These are phyloP conservation scores for Tanytarsus gracilentus DNA, from an alignment of 2,888 invertebrate species.

Conservation along the genomic window DNA sequence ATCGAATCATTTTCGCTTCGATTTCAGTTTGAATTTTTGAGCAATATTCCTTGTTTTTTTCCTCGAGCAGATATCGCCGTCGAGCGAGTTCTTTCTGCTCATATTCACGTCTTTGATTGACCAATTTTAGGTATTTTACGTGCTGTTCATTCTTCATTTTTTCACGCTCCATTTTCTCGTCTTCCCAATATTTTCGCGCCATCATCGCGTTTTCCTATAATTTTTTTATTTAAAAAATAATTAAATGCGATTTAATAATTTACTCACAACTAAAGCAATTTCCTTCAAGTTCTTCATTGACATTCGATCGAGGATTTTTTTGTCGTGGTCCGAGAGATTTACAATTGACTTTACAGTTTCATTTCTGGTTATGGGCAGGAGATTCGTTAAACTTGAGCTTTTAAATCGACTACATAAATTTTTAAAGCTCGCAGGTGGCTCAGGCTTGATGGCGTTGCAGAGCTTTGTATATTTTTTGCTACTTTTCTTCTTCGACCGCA, in stretches of 20 bases:
- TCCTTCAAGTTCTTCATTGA: slow-evolving; percentile 39
- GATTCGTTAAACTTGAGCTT: slow-evolving; percentile 24
- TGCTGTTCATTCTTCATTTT: slow-evolving; percentile 40
- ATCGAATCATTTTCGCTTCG: slow-evolving; percentile 37
- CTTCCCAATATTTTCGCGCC: slow-evolving; percentile 42
- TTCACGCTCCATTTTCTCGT: slow-evolving; percentile 41
- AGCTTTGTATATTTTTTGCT: slow-evolving; percentile 17
- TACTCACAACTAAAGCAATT: slow-evolving; percentile 36
- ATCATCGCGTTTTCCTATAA: slow-evolving; percentile 42
- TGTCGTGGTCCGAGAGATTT: slow-evolving; percentile 38
- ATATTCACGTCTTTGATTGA: slow-evolving; percentile 40
- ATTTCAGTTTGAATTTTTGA: slow-evolving; percentile 37
- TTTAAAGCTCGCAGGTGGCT: slow-evolving; percentile 16
- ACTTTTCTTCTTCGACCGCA: slow-evolving; percentile 17
- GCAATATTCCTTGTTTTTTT: slow-evolving; percentile 31
- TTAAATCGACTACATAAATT: slow-evolving; percentile 18
- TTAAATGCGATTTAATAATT: too few species aligned
- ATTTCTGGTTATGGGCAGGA: slow-evolving; percentile 13
- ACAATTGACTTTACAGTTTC: slow-evolving; percentile 4
- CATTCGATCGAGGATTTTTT: slow-evolving; percentile 43
- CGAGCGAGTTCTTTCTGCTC: slow-evolving; percentile 32
- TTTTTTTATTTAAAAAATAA: too few species aligned
- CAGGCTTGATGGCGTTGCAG: neutral
- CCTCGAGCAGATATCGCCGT: slow-evolving; percentile 5
- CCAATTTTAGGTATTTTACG: slow-evolving; percentile 39